A percentile compares a stretch with the other conserved stretches of the same genome.
These are phyloP conservation scores for Galago senegalensis DNA, from an alignment of 2,797 vertebrate genomes.

Conservation along the genomic window DNA sequence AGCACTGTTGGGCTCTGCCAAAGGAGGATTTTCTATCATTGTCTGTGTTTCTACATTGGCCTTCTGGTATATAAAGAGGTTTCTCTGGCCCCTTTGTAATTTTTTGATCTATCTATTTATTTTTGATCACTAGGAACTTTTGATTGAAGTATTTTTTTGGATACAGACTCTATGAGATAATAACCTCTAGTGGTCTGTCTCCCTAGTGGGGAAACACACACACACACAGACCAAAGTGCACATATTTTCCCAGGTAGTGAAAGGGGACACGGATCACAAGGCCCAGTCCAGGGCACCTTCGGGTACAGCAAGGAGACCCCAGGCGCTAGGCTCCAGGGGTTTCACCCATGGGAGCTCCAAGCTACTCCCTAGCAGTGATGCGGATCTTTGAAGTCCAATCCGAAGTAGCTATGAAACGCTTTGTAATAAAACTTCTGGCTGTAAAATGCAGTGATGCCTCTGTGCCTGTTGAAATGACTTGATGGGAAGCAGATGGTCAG, in stretches of 20 bases:
- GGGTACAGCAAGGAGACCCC: no score
- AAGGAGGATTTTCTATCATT: accelerated
- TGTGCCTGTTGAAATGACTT: not conserved
- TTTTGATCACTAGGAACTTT: not conserved
- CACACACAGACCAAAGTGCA: not conserved
- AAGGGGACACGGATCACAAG: no score
- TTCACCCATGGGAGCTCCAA: no score
- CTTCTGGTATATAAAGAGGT: not conserved
- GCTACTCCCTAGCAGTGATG: no score
- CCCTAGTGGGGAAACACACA: no score
- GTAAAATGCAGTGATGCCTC: not conserved
- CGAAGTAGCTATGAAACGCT: not conserved
- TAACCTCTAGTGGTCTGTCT: accelerated
- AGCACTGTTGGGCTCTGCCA: accelerated
- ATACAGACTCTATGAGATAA: not conserved
- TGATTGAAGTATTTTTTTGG: not conserved
- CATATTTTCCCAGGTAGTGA: not conserved
- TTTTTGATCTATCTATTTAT: not conserved
- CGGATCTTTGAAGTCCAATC: not conserved
- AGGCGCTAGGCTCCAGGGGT: no score
- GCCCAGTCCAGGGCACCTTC: no score
- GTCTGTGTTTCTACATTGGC: no score
- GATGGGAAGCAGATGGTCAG: not conserved
- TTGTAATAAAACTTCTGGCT: not conserved
- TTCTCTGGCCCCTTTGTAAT: not conserved